Base-by-base conservation (phyloP, 1,140 invertebrate genomes). In the Eumeta japonica region DNA sequence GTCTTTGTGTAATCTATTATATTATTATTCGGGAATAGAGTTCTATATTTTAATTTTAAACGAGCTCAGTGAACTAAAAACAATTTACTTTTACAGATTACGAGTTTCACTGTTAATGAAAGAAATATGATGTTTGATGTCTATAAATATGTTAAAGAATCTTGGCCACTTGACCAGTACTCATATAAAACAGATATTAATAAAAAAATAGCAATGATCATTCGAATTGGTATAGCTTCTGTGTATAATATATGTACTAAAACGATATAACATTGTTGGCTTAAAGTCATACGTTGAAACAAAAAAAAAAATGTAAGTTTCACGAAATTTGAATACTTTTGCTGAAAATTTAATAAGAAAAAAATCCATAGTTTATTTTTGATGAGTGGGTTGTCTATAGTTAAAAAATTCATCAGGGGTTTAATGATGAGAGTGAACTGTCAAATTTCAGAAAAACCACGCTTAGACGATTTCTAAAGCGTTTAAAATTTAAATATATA, bases 81-180 rank as follows among this genome's bases (percentile, higher is more conserved):
- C n/a, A n/a, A n/a, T n/a, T n/a, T n/a, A n/a, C n/a, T n/a, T n/a
- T n/a, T n/a, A n/a, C n/a, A n/a, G n/a, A n/a, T n/a, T n/a, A n/a
- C n/a, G n/a, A n/a, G 28, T 15, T 41, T 41, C 36, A 41, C 33
- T 10, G 20, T 19, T 10, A 41, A 32, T 16, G 35, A 43, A 16
- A 43, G 37, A 27, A 32, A 32, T 37, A 43, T 43, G 41, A 12
- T 39, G 3, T 35, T 44, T 9, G 39, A 44, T 28, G 14, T 18
- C 12, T 44, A 35, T 24, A 35, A 30, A 35, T 24, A 44, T 16
- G 31, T 44, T 11, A 39, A 39, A 20, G 24, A 39, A 35, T 39
- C 31, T 35, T 44, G 42, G 42, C 42, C 42, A 20, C 9, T 14
- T 20, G 37, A 45, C 37, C 14, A 37, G 35, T 41, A 45, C 38